Percentiles rank a stretch among this genome's conserved stretches.
Evolutionary conservation across 2,113 vertebrate species (phyloP).

Genomic region (Dolichallabes microphthalmus): DNA sequence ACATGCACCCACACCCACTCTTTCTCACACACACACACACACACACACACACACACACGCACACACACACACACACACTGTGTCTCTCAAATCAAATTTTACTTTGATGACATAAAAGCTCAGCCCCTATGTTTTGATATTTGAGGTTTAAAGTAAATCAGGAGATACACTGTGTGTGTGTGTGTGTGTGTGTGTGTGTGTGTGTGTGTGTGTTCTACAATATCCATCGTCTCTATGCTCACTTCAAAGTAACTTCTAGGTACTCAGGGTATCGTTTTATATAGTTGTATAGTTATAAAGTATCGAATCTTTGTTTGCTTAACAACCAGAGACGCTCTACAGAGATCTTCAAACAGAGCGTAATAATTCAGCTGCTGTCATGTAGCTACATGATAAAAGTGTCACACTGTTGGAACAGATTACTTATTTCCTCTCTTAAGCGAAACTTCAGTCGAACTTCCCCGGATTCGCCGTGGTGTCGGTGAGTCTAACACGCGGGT

Average conservation of each 20-base stretch:
- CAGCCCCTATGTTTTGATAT: slow-evolving; percentile 45
- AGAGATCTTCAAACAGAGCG: background rate
- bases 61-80: background rate
- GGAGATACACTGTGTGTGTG: background rate
- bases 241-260: slow-evolving; percentile 13
- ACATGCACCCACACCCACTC: background rate
- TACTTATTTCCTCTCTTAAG: slow-evolving; percentile 30
- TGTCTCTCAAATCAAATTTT: background rate
- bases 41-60: slow-evolving; percentile 9
- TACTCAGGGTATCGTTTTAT: background rate
- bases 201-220: slow-evolving; percentile 7
- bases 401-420: slow-evolving; percentile 17
- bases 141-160: slow-evolving; percentile 22
- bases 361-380: background rate
- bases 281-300: background rate
- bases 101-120: slow-evolving; percentile 46
- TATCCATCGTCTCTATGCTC: background rate
- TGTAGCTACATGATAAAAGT: background rate
- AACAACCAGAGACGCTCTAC: background rate
- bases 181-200: slow-evolving; percentile 18
- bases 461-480: slow-evolving; percentile 14
- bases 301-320: background rate
- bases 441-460: background rate
- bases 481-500: slow-evolving; percentile 39
- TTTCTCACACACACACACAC: background rate